Base-by-base conservation (phyloP, 2,797 vertebrate genomes). In the Babyrousa celebensis region DNA sequence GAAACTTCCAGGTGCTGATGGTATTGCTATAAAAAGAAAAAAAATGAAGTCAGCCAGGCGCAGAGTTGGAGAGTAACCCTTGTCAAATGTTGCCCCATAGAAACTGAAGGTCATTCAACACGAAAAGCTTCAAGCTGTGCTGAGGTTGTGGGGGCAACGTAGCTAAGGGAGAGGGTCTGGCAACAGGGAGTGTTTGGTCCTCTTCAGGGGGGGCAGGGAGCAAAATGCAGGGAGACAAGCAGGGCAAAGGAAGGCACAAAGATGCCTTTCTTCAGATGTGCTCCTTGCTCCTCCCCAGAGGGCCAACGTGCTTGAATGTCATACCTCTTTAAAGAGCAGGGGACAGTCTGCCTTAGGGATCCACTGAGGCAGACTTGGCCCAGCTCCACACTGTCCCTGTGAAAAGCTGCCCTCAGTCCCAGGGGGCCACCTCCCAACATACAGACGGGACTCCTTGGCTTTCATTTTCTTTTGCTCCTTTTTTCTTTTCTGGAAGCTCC, bases 271-370 rank as follows among this genome's bases (percentile, higher is more conserved):
- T 43, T 65, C 70, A 79, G 72, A 56, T 14, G 17, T 3, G 29
- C 16, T 4, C 6, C 16, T 6, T 48, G n/a, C 16, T 1, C 20
- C 36, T 48, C 18, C 16, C 15, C 0, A 3, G 29, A 52, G 32
- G 36, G 16, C 1, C 11, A 10, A 7, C 18, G 0, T 12, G 9
- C 40, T 54, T 23, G 54, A 16, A 7, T 29, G 32, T 52, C 75
- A 70, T 18, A 5, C 54, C 36, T 88, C 70, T 94, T 36, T 83
- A 17, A 90, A 94, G 78, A 91, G 21, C 16, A 96, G 60, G 18
- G 86, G 85, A 74, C 78, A 70, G 56, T 54, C 60, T 91, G 67
- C 85, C 70, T 60, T n/a, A 27, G 70, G 23, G 74, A 48, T 14
- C 25, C 23, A 36, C n/a, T n/a, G 40, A 95, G 54, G 65, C 63